phyloP scores from a whole-genome alignment of 1,140 invertebrate species.

The Coenobita brevimanus region DNA sequence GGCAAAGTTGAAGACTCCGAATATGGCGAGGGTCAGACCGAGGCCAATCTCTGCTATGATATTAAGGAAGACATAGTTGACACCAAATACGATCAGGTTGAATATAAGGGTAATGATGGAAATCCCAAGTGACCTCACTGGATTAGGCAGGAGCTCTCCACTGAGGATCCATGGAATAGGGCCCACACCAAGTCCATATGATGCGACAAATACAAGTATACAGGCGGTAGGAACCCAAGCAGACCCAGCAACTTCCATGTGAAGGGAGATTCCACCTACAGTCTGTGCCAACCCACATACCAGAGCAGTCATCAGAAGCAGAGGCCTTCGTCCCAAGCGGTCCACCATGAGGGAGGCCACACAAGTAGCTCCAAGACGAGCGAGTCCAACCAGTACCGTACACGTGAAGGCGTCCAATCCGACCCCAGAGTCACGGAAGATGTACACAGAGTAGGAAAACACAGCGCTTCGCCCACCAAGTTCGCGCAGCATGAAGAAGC shows the following conservation, averaged over 20 bases:
- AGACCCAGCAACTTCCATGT: conserved; percentile 12
- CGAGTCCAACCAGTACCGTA: neutral
- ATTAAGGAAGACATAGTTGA: conserved; percentile 29
- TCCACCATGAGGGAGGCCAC: neutral
- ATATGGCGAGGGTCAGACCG: conserved; percentile 2
- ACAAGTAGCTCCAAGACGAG: neutral
- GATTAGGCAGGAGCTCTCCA: conserved; percentile 35
- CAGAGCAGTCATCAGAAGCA: conserved; percentile 6
- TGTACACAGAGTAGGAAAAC: conserved; percentile 48
- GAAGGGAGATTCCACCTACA: conserved; percentile 6
- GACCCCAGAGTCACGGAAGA: conserved; percentile 25
- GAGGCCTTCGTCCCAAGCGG: conserved; percentile 4
- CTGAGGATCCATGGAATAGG: conserved; percentile 38
- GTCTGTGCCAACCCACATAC: neutral
- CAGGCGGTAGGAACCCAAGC: neutral
- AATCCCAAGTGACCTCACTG: conserved; percentile 20
- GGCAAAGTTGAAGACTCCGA: neutral
- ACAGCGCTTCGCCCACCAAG: conserved; percentile 44
- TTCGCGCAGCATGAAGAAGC: conserved; percentile 28
- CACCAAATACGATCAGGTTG: neutral
- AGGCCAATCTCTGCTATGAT: neutral
- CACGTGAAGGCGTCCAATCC: neutral
- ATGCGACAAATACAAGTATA: neutral
- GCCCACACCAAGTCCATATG: conserved; percentile 28
- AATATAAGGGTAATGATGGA: neutral